These are phyloP conservation scores for Leucophenga montana DNA, from an alignment of 2,888 invertebrate genomes.

Conservation along the genomic window DNA sequence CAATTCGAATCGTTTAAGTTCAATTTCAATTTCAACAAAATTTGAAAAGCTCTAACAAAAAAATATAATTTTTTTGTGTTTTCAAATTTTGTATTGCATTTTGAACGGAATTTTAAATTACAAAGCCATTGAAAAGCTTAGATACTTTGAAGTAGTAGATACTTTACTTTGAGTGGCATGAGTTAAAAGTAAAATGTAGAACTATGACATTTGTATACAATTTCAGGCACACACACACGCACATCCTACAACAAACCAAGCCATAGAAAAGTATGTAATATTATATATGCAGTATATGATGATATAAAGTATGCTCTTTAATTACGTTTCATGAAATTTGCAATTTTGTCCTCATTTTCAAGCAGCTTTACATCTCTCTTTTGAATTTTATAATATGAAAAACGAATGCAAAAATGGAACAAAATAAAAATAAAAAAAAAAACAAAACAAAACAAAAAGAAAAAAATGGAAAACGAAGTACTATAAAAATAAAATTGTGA, in stretches of 20 bases:
- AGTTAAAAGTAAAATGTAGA: neutral
- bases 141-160: neutral
- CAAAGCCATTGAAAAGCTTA: neutral
- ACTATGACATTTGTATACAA: too few species aligned
- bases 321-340: conserved; percentile 28
- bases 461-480: too few species aligned
- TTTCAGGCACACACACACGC: neutral
- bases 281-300: too few species aligned
- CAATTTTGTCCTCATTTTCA: conserved; percentile 27
- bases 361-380: conserved; percentile 10
- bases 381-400: conserved; percentile 10
- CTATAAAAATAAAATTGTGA: conserved; percentile 1
- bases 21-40: too few species aligned
- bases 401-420: neutral
- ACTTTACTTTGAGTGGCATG: neutral
- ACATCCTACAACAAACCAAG: neutral
- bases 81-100: too few species aligned
- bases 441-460: too few species aligned
- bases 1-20: too few species aligned
- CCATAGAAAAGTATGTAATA: too few species aligned
- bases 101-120: conserved; percentile 4
- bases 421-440: conserved; percentile 13
- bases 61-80: too few species aligned
- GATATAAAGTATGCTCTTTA: conserved; percentile 17
- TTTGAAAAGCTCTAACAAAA: too few species aligned